phyloP scores from a whole-genome alignment of 2,888 invertebrate genomes.

The Punctoribates punctum region DNA sequence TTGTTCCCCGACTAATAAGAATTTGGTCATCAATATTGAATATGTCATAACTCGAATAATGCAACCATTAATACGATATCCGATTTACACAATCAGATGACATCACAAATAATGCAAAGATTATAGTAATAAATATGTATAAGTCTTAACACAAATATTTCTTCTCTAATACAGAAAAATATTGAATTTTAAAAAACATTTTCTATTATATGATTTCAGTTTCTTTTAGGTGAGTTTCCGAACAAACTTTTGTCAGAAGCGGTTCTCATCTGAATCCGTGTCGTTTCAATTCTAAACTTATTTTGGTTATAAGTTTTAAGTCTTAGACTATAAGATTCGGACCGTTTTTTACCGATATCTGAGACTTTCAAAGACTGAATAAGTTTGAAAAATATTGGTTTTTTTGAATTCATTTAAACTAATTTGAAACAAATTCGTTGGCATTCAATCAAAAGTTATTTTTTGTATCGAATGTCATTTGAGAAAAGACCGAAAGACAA shows the following conservation, averaged over 20 bases:
- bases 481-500: neutral
- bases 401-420: too few species aligned
- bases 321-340: too few species aligned
- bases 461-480: conserved; percentile 3
- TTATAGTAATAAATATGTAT: conserved; percentile 23
- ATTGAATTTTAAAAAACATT: neutral
- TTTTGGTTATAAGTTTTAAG: too few species aligned
- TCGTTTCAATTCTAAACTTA: too few species aligned
- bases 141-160: conserved; percentile 19
- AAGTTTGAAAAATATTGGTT: too few species aligned
- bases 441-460: neutral
- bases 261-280: too few species aligned
- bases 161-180: neutral
- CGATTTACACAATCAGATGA: neutral
- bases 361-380: too few species aligned
- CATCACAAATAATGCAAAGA: neutral
- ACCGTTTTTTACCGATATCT: too few species aligned
- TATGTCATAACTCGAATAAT: conserved; percentile 3
- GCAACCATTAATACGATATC: neutral
- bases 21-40: conserved; percentile 11
- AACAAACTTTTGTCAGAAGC: too few species aligned
- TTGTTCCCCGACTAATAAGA: neutral
- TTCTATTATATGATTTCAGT: neutral
- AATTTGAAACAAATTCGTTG: conserved; percentile 6
- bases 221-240: too few species aligned